These are phyloP conservation scores for Mythimna impura DNA, from an alignment of 2,888 invertebrate species.

Conservation along the genomic window DNA sequence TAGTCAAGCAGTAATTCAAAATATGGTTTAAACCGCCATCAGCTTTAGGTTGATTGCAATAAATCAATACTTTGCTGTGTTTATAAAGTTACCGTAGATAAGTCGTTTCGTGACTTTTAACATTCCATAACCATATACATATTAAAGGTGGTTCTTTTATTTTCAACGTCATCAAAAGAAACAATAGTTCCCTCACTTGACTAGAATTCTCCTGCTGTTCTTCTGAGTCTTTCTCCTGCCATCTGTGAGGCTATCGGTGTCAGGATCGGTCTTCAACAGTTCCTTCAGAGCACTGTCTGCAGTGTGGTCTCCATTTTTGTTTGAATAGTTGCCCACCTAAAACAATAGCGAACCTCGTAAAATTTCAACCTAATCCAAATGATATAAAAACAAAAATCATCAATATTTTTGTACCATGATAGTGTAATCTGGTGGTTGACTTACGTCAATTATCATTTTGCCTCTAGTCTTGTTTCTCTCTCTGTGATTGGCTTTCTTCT, in stretches of 20 bases:
- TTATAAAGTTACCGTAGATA: too few relatives aligned
- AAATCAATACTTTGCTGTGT: too few relatives aligned
- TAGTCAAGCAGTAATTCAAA: too few relatives aligned
- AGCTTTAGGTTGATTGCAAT: too few relatives aligned
- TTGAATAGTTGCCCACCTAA: slow-evolving; percentile 82
- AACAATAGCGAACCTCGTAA: not conserved
- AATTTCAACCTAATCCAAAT: not conserved
- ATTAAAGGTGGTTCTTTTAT: not conserved
- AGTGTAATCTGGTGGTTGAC: slow-evolving; percentile 75
- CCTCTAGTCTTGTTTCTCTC: slow-evolving; percentile 99
- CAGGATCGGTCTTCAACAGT: slow-evolving; percentile 81
- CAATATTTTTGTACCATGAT: not conserved
- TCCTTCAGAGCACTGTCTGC: slow-evolving; percentile 84
- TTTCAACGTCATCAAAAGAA: not conserved
- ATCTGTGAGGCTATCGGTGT: slow-evolving; percentile 81
- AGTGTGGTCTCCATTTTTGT: slow-evolving; percentile 82
- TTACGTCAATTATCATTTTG: slow-evolving; percentile 98
- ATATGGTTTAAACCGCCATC: too few relatives aligned
- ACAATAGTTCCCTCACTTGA: slow-evolving; percentile 75
- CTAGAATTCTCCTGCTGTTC: slow-evolving; percentile 75
- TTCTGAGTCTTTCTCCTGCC: slow-evolving; percentile 83
- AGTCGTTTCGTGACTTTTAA: not conserved
- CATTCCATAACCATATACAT: not conserved
- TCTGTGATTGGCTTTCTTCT: slow-evolving; percentile 98
- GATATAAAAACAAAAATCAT: not conserved